Conservation (phyloP, 2,113 vertebrate genomes). For the Rhodinocichla rosea region DNA sequence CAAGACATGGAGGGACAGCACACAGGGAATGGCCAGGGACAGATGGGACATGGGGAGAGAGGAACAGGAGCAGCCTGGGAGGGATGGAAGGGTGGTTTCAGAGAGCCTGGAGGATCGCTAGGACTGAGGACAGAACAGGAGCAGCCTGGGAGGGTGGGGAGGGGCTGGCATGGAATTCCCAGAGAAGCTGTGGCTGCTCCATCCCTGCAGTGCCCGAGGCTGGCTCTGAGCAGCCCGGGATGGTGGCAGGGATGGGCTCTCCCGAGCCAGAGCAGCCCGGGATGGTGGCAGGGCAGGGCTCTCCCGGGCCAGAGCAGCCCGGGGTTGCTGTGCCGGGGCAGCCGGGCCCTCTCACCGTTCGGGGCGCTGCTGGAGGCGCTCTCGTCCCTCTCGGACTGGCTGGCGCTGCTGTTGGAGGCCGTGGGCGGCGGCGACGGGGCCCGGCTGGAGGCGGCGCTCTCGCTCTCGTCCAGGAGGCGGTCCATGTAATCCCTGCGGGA, state of each 20-base stretch:
- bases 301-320: fast-evolving
- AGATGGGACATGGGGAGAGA: neutral
- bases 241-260: neutral
- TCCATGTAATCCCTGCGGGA: slow-evolving; percentile 84
- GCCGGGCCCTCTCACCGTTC: slow-evolving; percentile 78
- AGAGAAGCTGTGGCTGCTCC: neutral
- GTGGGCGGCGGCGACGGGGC: slow-evolving; percentile 86
- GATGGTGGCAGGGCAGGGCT: neutral
- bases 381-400: slow-evolving; percentile 88
- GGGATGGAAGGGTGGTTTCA: too few species aligned
- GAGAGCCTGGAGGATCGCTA: too few species aligned
- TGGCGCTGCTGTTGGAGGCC: slow-evolving; percentile 86
- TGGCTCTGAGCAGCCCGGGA: too few species aligned
- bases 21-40: neutral
- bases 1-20: neutral
- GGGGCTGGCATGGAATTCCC: neutral
- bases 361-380: slow-evolving; percentile 74
- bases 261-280: too few species aligned
- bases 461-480: slow-evolving; percentile 88
- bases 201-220: neutral
- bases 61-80: neutral
- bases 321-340: fast-evolving
- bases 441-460: slow-evolving; percentile 87
- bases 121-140: too few species aligned
- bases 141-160: fast-evolving